Conservation (phyloP, 2,888 invertebrate genomes). For the Aelia acuminata region DNA sequence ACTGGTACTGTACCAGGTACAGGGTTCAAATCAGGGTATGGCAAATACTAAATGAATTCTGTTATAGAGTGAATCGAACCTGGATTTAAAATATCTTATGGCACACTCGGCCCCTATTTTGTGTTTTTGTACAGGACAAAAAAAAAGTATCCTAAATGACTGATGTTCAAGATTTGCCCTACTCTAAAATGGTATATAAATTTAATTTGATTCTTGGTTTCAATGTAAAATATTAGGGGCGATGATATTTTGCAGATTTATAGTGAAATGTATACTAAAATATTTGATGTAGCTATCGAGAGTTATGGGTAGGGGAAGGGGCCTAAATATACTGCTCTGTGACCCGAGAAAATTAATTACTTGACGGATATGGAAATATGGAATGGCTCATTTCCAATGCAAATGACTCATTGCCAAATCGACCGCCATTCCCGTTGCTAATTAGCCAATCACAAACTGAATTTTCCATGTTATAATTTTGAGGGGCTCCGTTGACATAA, state of each 20-base stretch:
- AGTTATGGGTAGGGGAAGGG: background rate
- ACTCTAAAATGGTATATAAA: too few relatives aligned
- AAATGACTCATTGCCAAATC: constrained; percentile 39
- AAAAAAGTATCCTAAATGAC: too few relatives aligned
- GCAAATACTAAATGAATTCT: too few relatives aligned
- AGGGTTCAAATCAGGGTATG: too few relatives aligned
- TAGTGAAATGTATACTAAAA: background rate
- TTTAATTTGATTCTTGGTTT: too few relatives aligned
- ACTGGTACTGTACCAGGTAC: too few relatives aligned
- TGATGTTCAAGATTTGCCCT: too few relatives aligned
- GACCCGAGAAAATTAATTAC: constrained; percentile 32
- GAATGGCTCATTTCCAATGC: constrained; percentile 22
- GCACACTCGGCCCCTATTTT: too few relatives aligned
- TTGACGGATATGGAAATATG: constrained; percentile 44
- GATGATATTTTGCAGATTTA: background rate
- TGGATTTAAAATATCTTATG: too few relatives aligned
- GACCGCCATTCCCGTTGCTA: constrained; percentile 18
- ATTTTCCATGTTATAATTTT: constrained; percentile 8
- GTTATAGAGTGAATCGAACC: too few relatives aligned
- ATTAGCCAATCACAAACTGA: constrained; percentile 31
- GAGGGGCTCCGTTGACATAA: too few relatives aligned
- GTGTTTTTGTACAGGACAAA: too few relatives aligned
- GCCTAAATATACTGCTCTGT: background rate
- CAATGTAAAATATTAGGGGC: background rate
- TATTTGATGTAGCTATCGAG: background rate